Percentiles rank a stretch among this genome's conserved stretches.
phyloP scores from a whole-genome alignment of 1,140 invertebrate genomes.

The Caenorhabditis remanei region DNA sequence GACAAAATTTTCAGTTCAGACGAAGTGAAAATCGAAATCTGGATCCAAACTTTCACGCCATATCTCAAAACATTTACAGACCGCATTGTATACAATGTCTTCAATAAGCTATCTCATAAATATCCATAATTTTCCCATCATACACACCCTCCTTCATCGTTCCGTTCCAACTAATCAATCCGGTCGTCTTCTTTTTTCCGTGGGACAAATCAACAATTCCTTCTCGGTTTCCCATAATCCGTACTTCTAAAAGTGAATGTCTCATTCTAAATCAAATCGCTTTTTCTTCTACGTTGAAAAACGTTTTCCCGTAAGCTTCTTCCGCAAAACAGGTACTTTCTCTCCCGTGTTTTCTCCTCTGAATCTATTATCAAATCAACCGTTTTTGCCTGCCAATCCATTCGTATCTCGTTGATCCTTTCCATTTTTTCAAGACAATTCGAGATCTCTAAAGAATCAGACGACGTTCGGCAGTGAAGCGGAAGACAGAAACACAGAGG shows the following conservation, averaged over 20 bases:
- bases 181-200: not conserved
- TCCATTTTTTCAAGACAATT: not conserved
- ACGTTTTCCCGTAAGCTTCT: conserved; percentile 2
- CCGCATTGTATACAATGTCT: too few species aligned
- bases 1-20: too few species aligned
- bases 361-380: conserved; percentile 43
- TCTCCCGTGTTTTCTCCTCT: not conserved
- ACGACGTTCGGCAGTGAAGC: conserved; percentile 36
- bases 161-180: not conserved
- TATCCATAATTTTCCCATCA: too few species aligned
- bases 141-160: not conserved
- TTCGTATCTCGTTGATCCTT: not conserved
- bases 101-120: too few species aligned
- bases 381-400: conserved; percentile 21
- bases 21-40: too few species aligned
- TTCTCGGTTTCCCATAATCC: not conserved
- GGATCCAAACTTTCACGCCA: too few species aligned
- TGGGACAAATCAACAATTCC: not conserved
- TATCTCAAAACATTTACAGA: too few species aligned
- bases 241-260: conserved; percentile 36
- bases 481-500: not conserved
- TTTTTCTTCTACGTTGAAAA: too few species aligned
- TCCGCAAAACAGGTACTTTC: conserved; percentile 31
- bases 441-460: not conserved
- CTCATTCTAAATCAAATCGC: not conserved